Base-by-base conservation (phyloP, 2,113 vertebrate species). In the Pteronura brasiliensis region DNA sequence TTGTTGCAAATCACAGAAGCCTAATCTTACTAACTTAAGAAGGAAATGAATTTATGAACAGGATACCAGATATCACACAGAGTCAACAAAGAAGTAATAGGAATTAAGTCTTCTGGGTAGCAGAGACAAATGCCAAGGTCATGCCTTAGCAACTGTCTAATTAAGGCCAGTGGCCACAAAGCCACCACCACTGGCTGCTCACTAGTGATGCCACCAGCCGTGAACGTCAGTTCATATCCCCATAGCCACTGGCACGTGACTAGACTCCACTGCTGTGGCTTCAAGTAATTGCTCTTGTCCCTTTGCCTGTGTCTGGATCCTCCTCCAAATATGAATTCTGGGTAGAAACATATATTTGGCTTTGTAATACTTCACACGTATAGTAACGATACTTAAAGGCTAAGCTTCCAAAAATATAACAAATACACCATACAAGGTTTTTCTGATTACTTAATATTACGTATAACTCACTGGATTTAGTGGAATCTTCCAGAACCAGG, bases 11-110 rank as follows among this genome's bases (percentile, higher is more conserved):
- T 42, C 87, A 76, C 25, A 87, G 86, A 81, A 87, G 42, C 2
- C 36, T 34, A 23, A 25, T 57, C 31, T 65, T 34, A 13, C 9
- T 55, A 79, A 83, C 42, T 69, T 63, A 83, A 36, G 69, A 36
- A 79, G 76, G 71, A 72, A 52, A 76, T 44, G 44, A 86, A 57
- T 42, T 49, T 88, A 17, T 69, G n/a, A 95, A 14, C 63, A 69
- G 20, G 34, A 67, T 4, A 76, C 7, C 20, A 47, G n/a, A 27
- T 42, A 5, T 47, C 17, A 86, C 86, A 71, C 6, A 31, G 80
- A 49, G 52, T 44, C 42, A 61, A 80, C 79, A 72, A 90, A 42
- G 10, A 57, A 67, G 47, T 47, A 23, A 52, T 2, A 84, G 82
- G 61, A 93, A 39, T 79, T 52, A 72, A 88, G n/a, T n/a, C 57